A percentile compares a stretch with the other conserved stretches of the same genome.
Evolutionary conservation across 2,888 invertebrate genomes (phyloP).

Genomic region (Pristionchus mayeri): DNA sequence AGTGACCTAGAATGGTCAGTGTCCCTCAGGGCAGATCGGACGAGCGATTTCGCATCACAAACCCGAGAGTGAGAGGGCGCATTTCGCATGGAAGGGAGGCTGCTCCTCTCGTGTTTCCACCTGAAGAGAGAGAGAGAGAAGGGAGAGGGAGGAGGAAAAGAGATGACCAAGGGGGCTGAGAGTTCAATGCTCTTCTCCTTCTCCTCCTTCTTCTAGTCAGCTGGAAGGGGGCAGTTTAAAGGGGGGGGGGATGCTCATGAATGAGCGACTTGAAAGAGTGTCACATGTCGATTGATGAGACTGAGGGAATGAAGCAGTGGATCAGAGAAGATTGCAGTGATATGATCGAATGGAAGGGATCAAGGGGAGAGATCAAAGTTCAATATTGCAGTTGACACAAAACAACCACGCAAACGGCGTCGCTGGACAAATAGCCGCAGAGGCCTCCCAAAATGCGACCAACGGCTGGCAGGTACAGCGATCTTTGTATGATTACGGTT

Average conservation of each 20-base stretch:
- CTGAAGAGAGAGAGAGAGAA: constrained; percentile 32
- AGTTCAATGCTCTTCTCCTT: constrained; percentile 18
- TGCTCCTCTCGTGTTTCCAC: constrained; percentile 26
- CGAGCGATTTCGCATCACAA: constrained; percentile 45
- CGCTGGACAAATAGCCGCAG: constrained; percentile 18
- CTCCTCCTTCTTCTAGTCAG: constrained; percentile 12
- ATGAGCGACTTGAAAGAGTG: neutral
- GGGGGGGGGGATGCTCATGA: neutral
- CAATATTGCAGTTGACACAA: constrained; percentile 16
- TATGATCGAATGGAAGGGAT: neutral
- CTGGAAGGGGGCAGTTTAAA: constrained; percentile 10
- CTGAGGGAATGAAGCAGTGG: neutral
- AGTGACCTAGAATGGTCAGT: constrained; percentile 45
- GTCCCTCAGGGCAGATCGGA: constrained; percentile 11
- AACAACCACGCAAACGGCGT: constrained; percentile 3
- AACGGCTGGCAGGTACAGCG: constrained; percentile 30
- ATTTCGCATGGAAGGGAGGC: constrained; percentile 27
- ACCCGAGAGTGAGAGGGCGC: constrained; percentile 35
- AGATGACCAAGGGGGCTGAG: neutral
- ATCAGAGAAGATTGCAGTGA: constrained; percentile 11
- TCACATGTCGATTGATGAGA: neutral
- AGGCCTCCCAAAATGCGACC: constrained; percentile 40
- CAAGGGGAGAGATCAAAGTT: constrained; percentile 19
- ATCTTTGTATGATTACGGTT: neutral
- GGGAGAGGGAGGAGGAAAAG: too few relatives aligned